phyloP scores from a whole-genome alignment of 64 coral and sea anemone species.

The Pachyseris speciosa region DNA sequence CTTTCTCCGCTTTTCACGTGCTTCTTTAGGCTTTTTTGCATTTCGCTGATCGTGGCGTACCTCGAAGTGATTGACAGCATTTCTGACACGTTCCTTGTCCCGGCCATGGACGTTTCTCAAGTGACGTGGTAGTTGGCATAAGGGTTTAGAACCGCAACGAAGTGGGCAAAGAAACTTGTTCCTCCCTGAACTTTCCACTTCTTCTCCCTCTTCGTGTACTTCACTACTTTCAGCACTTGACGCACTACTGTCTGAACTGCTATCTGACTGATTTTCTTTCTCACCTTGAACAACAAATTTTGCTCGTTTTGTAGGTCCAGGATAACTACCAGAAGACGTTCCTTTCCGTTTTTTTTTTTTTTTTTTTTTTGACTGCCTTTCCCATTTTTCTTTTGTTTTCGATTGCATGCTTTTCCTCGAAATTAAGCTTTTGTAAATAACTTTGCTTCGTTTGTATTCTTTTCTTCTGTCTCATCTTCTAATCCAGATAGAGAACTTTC shows the following conservation, averaged over 20 bases:
- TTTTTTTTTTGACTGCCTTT: neutral
- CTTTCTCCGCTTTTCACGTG: neutral
- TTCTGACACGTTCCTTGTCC: neutral
- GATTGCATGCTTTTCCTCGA: neutral
- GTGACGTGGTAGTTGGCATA: neutral
- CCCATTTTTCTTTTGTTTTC: neutral
- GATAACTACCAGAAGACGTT: too few species aligned
- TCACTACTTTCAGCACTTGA: neutral
- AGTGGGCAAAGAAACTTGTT: constrained; percentile 23
- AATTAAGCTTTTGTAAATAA: neutral
- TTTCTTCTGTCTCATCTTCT: neutral
- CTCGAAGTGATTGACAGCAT: constrained; percentile 23
- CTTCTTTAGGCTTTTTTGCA: neutral
- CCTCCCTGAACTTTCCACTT: neutral
- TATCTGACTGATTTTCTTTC: neutral
- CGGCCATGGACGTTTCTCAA: constrained; percentile 16
- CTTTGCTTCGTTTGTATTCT: neutral
- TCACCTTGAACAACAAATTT: neutral
- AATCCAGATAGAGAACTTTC: neutral
- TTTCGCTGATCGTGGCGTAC: constrained; percentile 20
- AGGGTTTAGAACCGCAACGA: neutral
- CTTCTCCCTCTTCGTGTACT: neutral
- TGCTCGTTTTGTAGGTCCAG: neutral
- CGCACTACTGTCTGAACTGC: neutral
- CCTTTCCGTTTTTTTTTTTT: too few species aligned